Base-by-base conservation (phyloP, 2,797 vertebrate species). In the Galago senegalensis region DNA sequence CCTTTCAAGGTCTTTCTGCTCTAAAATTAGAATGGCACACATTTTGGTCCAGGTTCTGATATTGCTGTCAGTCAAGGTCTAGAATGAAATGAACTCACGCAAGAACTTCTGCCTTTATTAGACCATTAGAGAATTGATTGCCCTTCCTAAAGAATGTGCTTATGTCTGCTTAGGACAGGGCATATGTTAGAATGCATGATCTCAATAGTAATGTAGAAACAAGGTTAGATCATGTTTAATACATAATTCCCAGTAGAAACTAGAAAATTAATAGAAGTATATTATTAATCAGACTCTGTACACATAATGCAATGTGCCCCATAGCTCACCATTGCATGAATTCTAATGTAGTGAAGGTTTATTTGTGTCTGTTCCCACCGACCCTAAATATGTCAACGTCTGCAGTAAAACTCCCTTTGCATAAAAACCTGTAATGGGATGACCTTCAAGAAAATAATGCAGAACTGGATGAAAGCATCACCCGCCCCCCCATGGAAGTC, bases 361-460 rank as follows among this genome's bases (percentile, higher is more conserved):
- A 37, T 75, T 91, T 85, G 14, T 86, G 58, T 2, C 31, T 80
- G 43, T 65, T n/a, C 34, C 69, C n/a, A 2, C 16, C 27, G 83
- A 13, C 25, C 18, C 43, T 85, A 60, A 79, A 79, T 56, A 88
- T 76, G 29, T 46, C 73, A n/a, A 2, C 20, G 3, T 58, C 23
- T 37, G 17, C 7, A 25, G 5, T 83, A 58, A 76, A 72, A 31
- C 43, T 10, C 14, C 69, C 21, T 75, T 75, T 65, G 61, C 31
- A 31, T 37, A 93, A 82, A 60, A 67, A 90, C 61, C 4, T 49
- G 6, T 53, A 46, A 63, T 23, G 23, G 43, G 37, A 46, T 91
- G 23, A 34, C 88, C 86, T 60, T 76, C 40, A 87, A 31, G 53
- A 87, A 87, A 93, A 94, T 75, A 86, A 72, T 90, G 93, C 76